Percentiles rank a stretch among this genome's conserved stretches.
phyloP scores from a whole-genome alignment of 2,888 invertebrate species.

The Drosophila quasianomalipes region DNA sequence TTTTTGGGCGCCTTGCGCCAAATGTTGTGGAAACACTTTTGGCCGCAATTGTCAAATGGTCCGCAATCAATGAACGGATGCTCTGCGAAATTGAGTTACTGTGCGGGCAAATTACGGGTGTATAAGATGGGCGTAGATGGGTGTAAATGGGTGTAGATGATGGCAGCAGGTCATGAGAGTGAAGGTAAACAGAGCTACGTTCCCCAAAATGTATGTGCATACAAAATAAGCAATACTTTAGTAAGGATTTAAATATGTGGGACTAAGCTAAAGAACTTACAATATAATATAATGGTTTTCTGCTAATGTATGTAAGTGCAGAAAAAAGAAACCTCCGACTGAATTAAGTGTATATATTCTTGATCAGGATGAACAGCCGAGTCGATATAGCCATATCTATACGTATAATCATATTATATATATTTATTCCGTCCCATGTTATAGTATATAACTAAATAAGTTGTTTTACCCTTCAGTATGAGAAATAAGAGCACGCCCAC shows the following conservation, averaged over 20 bases:
- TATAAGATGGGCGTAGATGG: constrained; percentile 14
- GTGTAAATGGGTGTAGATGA: neutral
- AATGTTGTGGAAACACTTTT: constrained; percentile 52
- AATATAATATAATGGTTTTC: no score
- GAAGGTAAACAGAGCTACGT: neutral
- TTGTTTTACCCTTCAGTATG: neutral
- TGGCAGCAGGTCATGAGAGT: neutral
- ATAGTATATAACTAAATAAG: no score
- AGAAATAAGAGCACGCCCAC: neutral
- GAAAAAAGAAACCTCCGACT: no score
- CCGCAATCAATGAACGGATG: constrained; percentile 60
- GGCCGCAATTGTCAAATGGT: constrained; percentile 43
- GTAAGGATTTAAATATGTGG: neutral
- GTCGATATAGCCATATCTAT: no score
- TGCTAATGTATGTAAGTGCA: no score
- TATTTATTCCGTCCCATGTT: no score
- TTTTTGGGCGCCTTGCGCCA: constrained; percentile 14
- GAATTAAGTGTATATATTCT: no score
- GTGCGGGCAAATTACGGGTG: neutral
- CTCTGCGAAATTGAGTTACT: constrained; percentile 23
- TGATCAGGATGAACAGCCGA: no score
- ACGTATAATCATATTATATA: no score
- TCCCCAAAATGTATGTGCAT: neutral
- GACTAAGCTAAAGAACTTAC: neutral
- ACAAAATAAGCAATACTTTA: neutral